Evolutionary conservation across 2,888 invertebrate genomes (phyloP).

Genomic region (Parapristionchus giblindavisi): DNA sequence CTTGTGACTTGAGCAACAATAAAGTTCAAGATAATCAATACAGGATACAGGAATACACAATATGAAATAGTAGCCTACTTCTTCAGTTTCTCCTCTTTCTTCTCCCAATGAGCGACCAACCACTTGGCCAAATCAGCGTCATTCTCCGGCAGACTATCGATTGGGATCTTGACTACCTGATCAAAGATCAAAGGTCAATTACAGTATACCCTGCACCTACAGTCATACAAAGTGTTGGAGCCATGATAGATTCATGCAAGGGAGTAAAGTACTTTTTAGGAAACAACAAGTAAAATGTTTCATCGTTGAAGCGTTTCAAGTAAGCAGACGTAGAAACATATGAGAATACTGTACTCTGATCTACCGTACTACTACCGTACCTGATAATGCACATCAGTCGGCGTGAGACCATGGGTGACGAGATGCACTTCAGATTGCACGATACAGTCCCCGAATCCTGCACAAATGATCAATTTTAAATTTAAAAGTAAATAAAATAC

Average conservation of each 20-base stretch:
- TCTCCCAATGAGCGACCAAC: constrained; percentile 70
- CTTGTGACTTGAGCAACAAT: too few relatives aligned
- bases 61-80: too few relatives aligned
- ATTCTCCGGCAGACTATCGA: constrained; percentile 60
- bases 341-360: too few relatives aligned
- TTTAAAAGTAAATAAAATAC: too few relatives aligned
- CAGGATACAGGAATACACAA: too few relatives aligned
- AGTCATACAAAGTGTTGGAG: neutral
- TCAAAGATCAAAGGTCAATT: constrained; percentile 42
- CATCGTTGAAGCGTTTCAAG: too few relatives aligned
- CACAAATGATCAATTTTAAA: neutral
- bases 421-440: constrained; percentile 82
- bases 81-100: constrained; percentile 70
- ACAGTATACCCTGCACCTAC: too few relatives aligned
- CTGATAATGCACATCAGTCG: constrained; percentile 81
- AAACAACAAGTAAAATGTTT: neutral
- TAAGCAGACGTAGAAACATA: too few relatives aligned
- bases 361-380: too few relatives aligned
- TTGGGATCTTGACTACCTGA: constrained; percentile 55
- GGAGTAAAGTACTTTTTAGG: neutral
- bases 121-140: constrained; percentile 69
- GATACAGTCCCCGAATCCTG: constrained; percentile 77
- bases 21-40: neutral
- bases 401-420: constrained; percentile 77
- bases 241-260: neutral